Evolutionary conservation across 1,140 invertebrate genomes (phyloP).

Genomic region (Drosophila nikananu): DNA sequence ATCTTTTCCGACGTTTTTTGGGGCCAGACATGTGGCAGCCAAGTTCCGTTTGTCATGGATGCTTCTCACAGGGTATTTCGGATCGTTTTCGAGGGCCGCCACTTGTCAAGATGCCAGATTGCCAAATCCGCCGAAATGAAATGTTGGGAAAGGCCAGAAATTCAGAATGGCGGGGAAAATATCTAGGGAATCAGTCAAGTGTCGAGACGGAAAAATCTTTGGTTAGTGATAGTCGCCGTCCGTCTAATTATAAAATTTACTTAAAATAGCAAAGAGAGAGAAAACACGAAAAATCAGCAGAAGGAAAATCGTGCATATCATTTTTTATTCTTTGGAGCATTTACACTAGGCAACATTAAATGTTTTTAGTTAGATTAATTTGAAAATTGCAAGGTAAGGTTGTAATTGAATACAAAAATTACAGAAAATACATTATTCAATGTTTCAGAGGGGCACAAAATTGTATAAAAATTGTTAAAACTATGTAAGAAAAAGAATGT

Average conservation of each 20-base stretch:
- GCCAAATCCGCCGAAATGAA: conserved; percentile 49
- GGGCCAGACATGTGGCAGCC: conserved; percentile 69
- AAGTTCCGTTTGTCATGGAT: conserved; percentile 56
- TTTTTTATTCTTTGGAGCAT: background rate
- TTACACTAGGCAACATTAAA: no score
- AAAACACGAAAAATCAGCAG: background rate
- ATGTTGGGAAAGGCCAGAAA: conserved; percentile 75
- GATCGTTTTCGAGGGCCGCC: conserved; percentile 48
- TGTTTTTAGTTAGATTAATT: background rate
- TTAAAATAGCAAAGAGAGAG: conserved; percentile 24
- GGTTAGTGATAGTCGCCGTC: conserved; percentile 33
- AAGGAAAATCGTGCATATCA: background rate
- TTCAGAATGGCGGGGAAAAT: conserved; percentile 16
- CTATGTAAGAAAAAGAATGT: no score
- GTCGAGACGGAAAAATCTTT: conserved; percentile 28
- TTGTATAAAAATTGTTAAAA: background rate
- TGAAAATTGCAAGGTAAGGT: background rate
- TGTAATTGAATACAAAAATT: background rate
- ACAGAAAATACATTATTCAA: background rate
- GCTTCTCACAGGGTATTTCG: conserved; percentile 55
- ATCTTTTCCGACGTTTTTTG: conserved; percentile 21
- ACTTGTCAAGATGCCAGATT: conserved; percentile 76
- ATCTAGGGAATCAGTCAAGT: conserved; percentile 35
- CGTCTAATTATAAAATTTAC: conserved; percentile 45
- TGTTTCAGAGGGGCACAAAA: no score